These are phyloP conservation scores for Monopterus albus DNA, from an alignment of 2,113 vertebrate species.

Conservation along the genomic window DNA sequence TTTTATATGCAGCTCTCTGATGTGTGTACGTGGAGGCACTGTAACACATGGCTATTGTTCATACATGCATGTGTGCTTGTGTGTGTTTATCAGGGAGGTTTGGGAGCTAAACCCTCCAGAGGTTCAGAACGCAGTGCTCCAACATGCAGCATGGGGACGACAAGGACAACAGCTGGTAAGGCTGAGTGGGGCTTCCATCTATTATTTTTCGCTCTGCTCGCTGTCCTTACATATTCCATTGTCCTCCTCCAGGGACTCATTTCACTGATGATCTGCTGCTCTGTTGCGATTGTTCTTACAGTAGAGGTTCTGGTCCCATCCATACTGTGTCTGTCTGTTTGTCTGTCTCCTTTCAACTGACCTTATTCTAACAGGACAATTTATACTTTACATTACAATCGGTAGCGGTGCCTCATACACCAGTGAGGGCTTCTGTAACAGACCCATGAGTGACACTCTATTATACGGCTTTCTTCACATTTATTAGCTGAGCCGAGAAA, in stretches of 20 bases:
- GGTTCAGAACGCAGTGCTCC: conserved; percentile 92
- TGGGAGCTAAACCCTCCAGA: conserved; percentile 96
- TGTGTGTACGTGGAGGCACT: no score
- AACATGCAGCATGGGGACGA: conserved; percentile 93
- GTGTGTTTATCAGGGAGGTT: conserved; percentile 89
- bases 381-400: not conserved
- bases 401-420: not conserved
- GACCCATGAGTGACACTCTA: not conserved
- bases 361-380: not conserved
- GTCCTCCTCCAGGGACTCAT: conserved; percentile 9
- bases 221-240: not conserved
- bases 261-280: not conserved
- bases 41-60: conserved; percentile 4
- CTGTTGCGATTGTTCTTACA: not conserved
- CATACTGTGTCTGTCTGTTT: not conserved
- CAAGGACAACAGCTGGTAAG: conserved; percentile 95
- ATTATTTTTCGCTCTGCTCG: not conserved
- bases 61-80: not conserved
- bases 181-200: not conserved
- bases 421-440: not conserved
- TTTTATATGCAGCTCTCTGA: not conserved
- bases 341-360: not conserved
- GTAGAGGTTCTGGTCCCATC: conserved; percentile 4
- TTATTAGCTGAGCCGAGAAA: not conserved
- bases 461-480: no score